phyloP scores from a whole-genome alignment of 2,797 vertebrate genomes.

The Masticophis lateralis region DNA sequence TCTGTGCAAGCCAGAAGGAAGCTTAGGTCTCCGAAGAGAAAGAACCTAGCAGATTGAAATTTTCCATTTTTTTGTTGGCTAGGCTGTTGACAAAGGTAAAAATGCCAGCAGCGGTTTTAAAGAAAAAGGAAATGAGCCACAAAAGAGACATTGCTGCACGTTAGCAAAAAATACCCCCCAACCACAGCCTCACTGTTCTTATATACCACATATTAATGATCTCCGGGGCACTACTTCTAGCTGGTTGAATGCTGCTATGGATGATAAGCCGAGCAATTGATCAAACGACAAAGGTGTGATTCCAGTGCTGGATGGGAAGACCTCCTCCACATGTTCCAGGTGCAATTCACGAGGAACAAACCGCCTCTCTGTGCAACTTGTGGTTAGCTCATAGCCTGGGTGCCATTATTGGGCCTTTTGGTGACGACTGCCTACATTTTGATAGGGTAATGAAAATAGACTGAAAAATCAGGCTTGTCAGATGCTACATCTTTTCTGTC shows the following conservation, averaged over 20 bases:
- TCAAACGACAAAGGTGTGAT: background rate
- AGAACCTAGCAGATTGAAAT: slow-evolving; percentile 18
- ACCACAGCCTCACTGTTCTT: slow-evolving; percentile 33
- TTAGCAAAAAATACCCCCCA: slow-evolving; percentile 21
- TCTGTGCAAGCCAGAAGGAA: background rate
- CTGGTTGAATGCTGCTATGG: slow-evolving; percentile 2
- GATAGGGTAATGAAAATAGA: no score
- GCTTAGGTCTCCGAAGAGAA: slow-evolving; percentile 10
- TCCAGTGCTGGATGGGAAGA: background rate
- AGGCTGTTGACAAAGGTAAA: slow-evolving; percentile 44
- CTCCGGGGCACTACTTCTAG: slow-evolving; percentile 31
- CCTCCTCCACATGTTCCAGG: background rate
- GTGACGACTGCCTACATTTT: background rate
- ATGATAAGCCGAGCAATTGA: background rate
- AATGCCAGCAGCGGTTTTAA: slow-evolving; percentile 41
- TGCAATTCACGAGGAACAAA: background rate
- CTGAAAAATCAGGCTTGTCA: no score
- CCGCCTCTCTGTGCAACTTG: no score
- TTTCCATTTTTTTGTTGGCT: slow-evolving; percentile 23
- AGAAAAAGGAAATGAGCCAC: slow-evolving; percentile 19
- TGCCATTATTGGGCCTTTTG: background rate
- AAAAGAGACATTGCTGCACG: slow-evolving; percentile 6
- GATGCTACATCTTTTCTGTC: no score
- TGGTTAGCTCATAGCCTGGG: background rate
- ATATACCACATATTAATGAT: slow-evolving; percentile 29